A percentile compares a stretch with the other conserved stretches of the same genome.
These are phyloP conservation scores for Eledone cirrhosa DNA, from an alignment of 2,888 invertebrate species.

Conservation along the genomic window DNA sequence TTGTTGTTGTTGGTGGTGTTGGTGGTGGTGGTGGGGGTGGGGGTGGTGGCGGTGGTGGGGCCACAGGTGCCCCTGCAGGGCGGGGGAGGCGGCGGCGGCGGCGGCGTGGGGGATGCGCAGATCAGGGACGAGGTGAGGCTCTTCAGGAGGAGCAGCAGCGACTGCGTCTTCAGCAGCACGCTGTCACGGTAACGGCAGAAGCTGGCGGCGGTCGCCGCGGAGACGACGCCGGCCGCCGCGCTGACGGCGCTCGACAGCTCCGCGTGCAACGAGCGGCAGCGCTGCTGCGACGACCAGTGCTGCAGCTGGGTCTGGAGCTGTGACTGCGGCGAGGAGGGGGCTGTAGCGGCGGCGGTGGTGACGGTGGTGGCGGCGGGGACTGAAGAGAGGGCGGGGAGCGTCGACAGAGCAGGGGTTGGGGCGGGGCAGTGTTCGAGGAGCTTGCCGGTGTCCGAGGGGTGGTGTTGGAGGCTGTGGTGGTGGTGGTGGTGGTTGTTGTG, in stretches of 20 bases:
- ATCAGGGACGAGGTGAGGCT: background rate
- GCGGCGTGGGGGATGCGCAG: background rate
- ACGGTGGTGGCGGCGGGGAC: background rate
- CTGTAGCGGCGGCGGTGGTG: conserved; percentile 3
- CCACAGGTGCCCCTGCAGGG: background rate
- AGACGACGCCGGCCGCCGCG: background rate
- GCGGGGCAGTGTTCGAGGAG: too few species aligned
- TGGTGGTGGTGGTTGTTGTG: too few species aligned
- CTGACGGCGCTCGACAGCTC: background rate
- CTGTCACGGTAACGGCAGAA: conserved; percentile 13
- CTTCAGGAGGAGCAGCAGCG: conserved; percentile 11
- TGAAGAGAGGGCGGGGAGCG: background rate
- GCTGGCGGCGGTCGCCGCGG: background rate
- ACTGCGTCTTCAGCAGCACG: conserved; percentile 10
- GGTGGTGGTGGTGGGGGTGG: background rate
- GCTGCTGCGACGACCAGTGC: too few species aligned
- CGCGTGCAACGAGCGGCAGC: background rate
- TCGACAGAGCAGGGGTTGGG: too few species aligned
- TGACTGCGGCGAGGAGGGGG: too few species aligned
- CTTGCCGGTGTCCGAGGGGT: too few species aligned
- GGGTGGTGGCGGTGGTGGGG: background rate
- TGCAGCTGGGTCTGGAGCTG: too few species aligned
- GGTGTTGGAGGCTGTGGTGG: too few species aligned
- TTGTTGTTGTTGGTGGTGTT: too few species aligned
- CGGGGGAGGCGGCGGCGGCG: background rate